Base-by-base conservation (phyloP, 2,888 invertebrate species). In the Drosophila formosana region DNA sequence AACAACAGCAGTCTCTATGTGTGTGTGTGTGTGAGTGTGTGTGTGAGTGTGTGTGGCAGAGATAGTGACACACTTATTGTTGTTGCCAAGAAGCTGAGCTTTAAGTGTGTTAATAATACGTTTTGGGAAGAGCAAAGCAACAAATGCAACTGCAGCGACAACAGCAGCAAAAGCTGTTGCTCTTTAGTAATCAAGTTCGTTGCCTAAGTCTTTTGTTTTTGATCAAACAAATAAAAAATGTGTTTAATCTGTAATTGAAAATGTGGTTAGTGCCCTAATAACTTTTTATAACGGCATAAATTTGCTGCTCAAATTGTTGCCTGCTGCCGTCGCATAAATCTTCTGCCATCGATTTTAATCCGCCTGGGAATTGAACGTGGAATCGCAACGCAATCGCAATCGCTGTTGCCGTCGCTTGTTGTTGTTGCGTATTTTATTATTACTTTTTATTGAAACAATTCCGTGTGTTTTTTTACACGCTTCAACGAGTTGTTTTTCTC, bases 321-420 rank as follows among this genome's bases (percentile, higher is more conserved):
- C 56, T 61, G 66, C 56, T 71, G 69, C 74, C 72, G 70, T 51
- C 89, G 88, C 89, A 86, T 89, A 88, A 86, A 86, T 89, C 89
- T 82, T 66, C 25, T 62, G 71, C 55, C 71, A 68, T 78, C 71
- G 76, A 74, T 80, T 72, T 85, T 87, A 87, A 87, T 78, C 86
- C 89, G 88, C 88, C 77, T 87, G 86, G 89, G 89, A 87, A 87
- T 82, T n/a, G 26, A 64, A 80, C 63, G 45, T 63, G 63, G 61
- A 78, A 72, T 66, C 78, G 76, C 52, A 49, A 47, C 60, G 76
- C 52, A 49, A 52, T 58, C 67, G 51, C 45, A 39, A 45, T 37
- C 51, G 34, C 4, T 8, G 37, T 56, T 49, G 52, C 67, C 67
- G 56, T 61, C 69, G 74, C 63, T 39, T 45, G 26, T 39, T 39